These are phyloP conservation scores for mouse (Mus musculus) DNA, from an alignment of 2,113 vertebrate species.

Conservation along the genomic window GRCm39 chr17:9576501-9577000, in stretches of 20 bases:
- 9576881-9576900: background rate
- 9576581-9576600: background rate
- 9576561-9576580: too few relatives aligned
- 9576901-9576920: background rate
- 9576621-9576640: background rate
- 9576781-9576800: background rate
- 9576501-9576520: background rate
- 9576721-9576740: background rate
- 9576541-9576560: background rate
- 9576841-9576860: too few relatives aligned
- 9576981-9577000: background rate
- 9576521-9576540: background rate
- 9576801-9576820: background rate
- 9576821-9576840: background rate
- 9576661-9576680: background rate
- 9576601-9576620: background rate
- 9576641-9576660: background rate
- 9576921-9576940: background rate
- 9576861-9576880: too few relatives aligned
- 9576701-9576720: background rate
- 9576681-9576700: background rate
- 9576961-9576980: background rate
- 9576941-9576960: too few relatives aligned
- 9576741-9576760: background rate
- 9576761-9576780: background rate